Evolutionary conservation across 2,797 vertebrate species (phyloP).

Genomic region (Sphenopsis melanotis): DNA sequence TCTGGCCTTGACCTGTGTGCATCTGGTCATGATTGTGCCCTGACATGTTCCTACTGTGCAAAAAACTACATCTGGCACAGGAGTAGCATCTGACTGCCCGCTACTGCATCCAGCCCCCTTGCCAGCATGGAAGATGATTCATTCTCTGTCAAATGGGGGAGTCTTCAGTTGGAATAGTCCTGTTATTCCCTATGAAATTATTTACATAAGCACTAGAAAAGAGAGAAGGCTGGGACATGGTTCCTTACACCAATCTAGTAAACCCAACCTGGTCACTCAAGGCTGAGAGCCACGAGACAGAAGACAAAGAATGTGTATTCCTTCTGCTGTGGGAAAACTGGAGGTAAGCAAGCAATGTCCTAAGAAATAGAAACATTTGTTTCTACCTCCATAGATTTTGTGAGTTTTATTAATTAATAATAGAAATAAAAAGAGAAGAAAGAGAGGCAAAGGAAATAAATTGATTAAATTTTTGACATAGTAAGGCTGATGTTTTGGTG

Average conservation of each 20-base stretch:
- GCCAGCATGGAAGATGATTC: neutral
- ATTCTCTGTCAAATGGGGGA: neutral
- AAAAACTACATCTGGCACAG: neutral
- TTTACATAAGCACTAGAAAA: neutral
- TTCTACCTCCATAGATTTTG: neutral
- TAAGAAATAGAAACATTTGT: neutral
- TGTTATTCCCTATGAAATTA: neutral
- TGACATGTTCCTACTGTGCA: accelerated
- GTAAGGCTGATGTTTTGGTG: neutral
- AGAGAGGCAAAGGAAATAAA: neutral
- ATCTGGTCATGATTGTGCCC: neutral
- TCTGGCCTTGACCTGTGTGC: neutral
- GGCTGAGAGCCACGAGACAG: neutral
- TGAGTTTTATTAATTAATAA: neutral
- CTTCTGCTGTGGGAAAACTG: neutral
- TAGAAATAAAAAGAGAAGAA: neutral
- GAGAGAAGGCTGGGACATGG: neutral
- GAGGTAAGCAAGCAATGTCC: neutral
- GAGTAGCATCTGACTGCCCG: neutral
- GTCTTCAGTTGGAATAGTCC: neutral
- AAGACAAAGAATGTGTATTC: neutral
- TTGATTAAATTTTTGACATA: neutral
- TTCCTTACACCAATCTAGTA: neutral
- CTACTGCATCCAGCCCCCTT: neutral
- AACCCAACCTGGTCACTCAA: neutral